phyloP scores from a whole-genome alignment of 2,113 vertebrate genomes.

The Cephalopterus ornatus region DNA sequence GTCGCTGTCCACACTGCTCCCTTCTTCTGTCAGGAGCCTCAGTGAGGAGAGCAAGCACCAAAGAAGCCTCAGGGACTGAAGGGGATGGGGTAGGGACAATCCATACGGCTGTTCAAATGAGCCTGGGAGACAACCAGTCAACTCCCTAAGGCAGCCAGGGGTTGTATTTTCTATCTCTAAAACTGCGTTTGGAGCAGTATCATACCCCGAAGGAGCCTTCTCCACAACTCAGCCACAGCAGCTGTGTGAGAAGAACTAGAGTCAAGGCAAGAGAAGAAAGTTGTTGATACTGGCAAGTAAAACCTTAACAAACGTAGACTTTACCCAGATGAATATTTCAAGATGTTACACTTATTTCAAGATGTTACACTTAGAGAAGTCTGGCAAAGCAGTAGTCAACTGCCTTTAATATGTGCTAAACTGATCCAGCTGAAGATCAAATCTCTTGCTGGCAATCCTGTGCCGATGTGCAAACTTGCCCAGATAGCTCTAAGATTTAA shows the following conservation, averaged over 20 bases:
- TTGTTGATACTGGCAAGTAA: conserved; percentile 20
- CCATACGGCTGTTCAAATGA: neutral
- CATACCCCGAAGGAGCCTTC: neutral
- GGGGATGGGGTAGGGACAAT: neutral
- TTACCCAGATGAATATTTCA: conserved; percentile 20
- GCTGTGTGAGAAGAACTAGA: neutral
- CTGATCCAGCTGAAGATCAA: neutral
- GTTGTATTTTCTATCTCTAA: neutral
- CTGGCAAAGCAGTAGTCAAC: neutral
- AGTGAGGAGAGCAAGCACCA: neutral
- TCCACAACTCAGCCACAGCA: neutral
- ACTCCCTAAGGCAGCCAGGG: neutral
- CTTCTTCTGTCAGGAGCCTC: neutral
- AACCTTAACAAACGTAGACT: neutral
- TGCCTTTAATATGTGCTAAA: neutral
- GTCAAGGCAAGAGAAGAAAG: neutral
- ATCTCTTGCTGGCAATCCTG: neutral
- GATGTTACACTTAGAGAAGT: neutral
- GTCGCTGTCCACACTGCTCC: rapidly evolving
- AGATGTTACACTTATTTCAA: neutral
- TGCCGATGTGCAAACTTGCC: neutral
- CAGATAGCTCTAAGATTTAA: neutral
- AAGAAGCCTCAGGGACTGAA: neutral
- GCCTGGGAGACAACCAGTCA: neutral
- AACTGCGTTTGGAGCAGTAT: neutral